Conservation (phyloP, 1,140 invertebrate species). For the Bombus superbus region DNA sequence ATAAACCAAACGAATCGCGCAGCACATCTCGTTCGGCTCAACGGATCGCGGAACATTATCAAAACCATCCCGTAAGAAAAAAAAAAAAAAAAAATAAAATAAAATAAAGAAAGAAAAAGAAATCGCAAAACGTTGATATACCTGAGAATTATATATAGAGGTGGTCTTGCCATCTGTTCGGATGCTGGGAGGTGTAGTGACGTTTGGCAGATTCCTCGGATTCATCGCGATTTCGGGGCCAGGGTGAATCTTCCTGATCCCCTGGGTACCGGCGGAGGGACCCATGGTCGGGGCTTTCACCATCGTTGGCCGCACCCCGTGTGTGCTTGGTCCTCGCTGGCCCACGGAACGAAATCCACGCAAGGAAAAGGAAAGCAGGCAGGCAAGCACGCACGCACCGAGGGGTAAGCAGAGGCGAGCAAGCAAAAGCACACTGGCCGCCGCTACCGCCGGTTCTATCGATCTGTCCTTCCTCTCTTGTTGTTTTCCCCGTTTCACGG, state of each 20-base stretch:
- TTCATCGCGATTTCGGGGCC: conserved; percentile 77
- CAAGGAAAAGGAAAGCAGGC: not conserved
- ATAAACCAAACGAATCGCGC: not conserved
- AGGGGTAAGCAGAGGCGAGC: not conserved
- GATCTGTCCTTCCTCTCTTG: conserved; percentile 60
- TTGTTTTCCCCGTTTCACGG: conserved; percentile 25
- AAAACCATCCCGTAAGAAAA: not conserved
- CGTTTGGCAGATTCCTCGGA: conserved; percentile 72
- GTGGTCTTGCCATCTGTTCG: conserved; percentile 61
- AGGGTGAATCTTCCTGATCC: conserved; percentile 62
- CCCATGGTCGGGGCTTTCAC: conserved; percentile 74
- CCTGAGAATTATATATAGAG: conserved; percentile 68
- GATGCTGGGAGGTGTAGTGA: conserved; percentile 52
- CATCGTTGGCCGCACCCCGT: conserved; percentile 76
- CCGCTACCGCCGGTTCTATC: conserved; percentile 66
- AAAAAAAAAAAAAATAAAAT: no score
- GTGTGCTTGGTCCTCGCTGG: not conserved
- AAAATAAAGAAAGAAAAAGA: not conserved
- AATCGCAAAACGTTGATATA: conserved; percentile 30
- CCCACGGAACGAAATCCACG: conserved; percentile 10
- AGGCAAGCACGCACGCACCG: not conserved
- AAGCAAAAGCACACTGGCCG: conserved; percentile 53
- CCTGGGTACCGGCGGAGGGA: conserved; percentile 53
- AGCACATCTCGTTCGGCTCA: not conserved
- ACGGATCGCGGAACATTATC: not conserved